These are phyloP conservation scores for Schizothorax lantsangensis DNA, from an alignment of 2,797 vertebrate species.

Conservation along the genomic window DNA sequence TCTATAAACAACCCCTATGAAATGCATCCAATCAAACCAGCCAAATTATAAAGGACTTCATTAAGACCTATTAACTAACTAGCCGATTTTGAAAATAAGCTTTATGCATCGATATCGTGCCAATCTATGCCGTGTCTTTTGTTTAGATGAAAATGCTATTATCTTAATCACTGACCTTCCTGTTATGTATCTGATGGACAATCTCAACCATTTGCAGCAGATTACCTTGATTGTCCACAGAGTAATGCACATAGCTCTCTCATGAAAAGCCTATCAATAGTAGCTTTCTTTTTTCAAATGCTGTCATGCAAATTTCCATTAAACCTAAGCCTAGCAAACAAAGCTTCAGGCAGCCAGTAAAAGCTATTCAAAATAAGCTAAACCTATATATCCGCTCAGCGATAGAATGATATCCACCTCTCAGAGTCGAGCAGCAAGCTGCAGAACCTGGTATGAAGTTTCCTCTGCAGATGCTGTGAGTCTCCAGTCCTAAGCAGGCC, in stretches of 20 bases:
- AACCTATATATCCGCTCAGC: neutral
- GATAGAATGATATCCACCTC: conserved; percentile 16
- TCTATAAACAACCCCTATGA: neutral
- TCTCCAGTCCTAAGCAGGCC: conserved; percentile 66
- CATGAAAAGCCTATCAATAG: neutral
- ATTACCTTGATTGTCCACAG: neutral
- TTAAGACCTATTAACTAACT: neutral
- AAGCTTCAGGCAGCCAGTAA: conserved; percentile 1
- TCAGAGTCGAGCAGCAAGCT: conserved; percentile 30
- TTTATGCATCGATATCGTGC: neutral
- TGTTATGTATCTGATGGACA: neutral
- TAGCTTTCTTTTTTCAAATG: neutral
- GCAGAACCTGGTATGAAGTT: conserved; percentile 63
- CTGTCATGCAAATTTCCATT: conserved; percentile 7
- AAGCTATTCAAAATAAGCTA: conserved; percentile 10
- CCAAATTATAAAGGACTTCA: neutral
- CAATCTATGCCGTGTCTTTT: neutral
- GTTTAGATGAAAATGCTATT: neutral
- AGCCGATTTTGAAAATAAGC: neutral
- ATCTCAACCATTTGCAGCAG: neutral
- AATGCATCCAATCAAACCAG: neutral
- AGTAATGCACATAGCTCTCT: neutral
- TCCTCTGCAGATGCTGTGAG: conserved; percentile 51
- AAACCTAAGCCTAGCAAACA: neutral
- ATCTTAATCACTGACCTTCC: neutral